Base-by-base conservation (phyloP, 2,113 vertebrate species). In the Sapajus apella region DNA sequence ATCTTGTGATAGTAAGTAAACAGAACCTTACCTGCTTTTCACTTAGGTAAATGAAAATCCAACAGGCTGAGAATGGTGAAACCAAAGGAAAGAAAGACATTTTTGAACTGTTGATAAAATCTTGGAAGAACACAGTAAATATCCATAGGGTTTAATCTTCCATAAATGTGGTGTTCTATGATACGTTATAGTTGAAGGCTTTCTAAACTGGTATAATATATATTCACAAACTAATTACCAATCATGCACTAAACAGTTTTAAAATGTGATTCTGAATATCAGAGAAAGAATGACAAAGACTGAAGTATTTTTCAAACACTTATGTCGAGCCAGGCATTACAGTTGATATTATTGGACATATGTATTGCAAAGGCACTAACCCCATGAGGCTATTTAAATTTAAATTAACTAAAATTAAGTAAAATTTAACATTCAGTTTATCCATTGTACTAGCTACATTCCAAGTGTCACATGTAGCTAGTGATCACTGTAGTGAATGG, bases 351-450 rank as follows among this genome's bases (percentile, higher is more conserved):
- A 30, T 40, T 73, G 27, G 25, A 43, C 12, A 64, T 23, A 47
- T 12, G 47, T 10, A 47, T 8, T 32, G 20, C 58, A n/a, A 72
- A 92, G 77, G 27, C 18, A 14, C 66, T 55, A 84, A n/a, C 30
- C 8, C 35, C 9, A 30, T 56, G 23, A 35, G 73, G 37, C 7
- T 68, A 70, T 84, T 94, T 90, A 77, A 17, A 45, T 87, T 92
- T 87, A 80, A 95, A 76, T 92, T 43, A 86, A 37, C 13, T 91
- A 52, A 86, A 70, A 82, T 94, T 32, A 84, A 92, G 87, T 35
- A 37, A 90, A 87, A 89, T 94, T 52, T 87, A 73, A 96, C 88
- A 55, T 96, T 70, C 45, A 25, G 16, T 25, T 45, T 47, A 25
- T 77, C 17, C 50, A n/a, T 61, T 79, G 40, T 13, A 83, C 35